phyloP scores from a whole-genome alignment of 2,888 invertebrate species.

The Hipparchia semele region DNA sequence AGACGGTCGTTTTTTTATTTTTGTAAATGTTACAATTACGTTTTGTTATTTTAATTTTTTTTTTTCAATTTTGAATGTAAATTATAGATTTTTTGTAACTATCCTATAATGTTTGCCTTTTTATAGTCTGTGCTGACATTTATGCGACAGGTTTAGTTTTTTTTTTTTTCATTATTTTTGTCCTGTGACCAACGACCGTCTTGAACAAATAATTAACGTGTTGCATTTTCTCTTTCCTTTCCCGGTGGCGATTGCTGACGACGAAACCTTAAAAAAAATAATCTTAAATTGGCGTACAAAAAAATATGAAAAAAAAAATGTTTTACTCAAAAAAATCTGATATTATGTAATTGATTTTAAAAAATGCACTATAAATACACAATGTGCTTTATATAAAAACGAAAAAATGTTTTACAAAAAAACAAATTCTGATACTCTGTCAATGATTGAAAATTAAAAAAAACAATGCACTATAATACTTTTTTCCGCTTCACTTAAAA shows the following conservation, averaged over 20 bases:
- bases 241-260: conserved; percentile 61
- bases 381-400: too few species aligned
- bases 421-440: too few species aligned
- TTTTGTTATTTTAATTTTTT: conserved; percentile 40
- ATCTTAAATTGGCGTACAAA: not conserved
- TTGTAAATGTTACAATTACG: conserved; percentile 31
- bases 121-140: conserved; percentile 80
- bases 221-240: conserved; percentile 82
- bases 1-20: conserved; percentile 67
- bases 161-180: conserved; percentile 42
- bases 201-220: conserved; percentile 62
- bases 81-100: conserved; percentile 4
- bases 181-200: conserved; percentile 59
- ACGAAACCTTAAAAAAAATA: conserved; percentile 13
- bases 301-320: not conserved
- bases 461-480: too few species aligned
- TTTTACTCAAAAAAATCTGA: too few species aligned
- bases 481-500: too few species aligned
- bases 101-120: conserved; percentile 48
- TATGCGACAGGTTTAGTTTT: conserved; percentile 63
- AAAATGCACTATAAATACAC: too few species aligned
- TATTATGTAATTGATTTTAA: too few species aligned
- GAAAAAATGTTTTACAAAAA: too few species aligned
- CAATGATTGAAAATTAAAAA: not conserved
- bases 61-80: conserved; percentile 27